Evolutionary conservation across 2,888 invertebrate species (phyloP).

Genomic region (Criorhina ranunculi): DNA sequence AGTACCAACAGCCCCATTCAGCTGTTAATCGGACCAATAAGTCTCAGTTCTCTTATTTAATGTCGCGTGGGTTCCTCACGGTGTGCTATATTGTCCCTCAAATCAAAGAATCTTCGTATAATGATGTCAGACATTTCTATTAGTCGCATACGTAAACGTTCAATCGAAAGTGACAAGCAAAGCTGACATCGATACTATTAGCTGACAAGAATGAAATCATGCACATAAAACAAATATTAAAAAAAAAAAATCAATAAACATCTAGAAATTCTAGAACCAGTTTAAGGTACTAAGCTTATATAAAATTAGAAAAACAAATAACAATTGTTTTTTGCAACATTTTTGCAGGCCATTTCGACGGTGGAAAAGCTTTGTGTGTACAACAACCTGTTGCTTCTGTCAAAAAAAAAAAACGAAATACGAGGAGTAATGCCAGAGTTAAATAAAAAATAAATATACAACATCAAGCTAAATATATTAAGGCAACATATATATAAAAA

Average conservation of each 20-base stretch:
- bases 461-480: constrained; percentile 2
- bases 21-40: too few relatives aligned
- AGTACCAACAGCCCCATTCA: too few relatives aligned
- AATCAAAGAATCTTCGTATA: too few relatives aligned
- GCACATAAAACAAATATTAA: constrained; percentile 9
- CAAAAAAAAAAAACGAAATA: neutral
- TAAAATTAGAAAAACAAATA: constrained; percentile 6
- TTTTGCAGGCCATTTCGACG: neutral
- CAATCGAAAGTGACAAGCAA: neutral
- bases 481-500: constrained; percentile 2
- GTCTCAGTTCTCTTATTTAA: too few relatives aligned
- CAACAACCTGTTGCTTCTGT: constrained; percentile 27
- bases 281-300: neutral
- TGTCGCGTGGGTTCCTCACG: too few relatives aligned
- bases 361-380: constrained; percentile 4
- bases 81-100: too few relatives aligned
- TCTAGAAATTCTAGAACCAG: constrained; percentile 8
- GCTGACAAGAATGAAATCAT: constrained; percentile 28
- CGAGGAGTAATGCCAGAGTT: neutral
- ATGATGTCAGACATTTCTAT: too few relatives aligned
- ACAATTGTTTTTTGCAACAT: neutral
- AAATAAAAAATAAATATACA: neutral
- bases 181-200: constrained; percentile 20
- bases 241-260: neutral
- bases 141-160: too few relatives aligned